A percentile compares a stretch with the other conserved stretches of the same genome.
These are phyloP conservation scores for Entelurus aequoreus DNA, from an alignment of 2,113 vertebrate species.

Conservation along the genomic window DNA sequence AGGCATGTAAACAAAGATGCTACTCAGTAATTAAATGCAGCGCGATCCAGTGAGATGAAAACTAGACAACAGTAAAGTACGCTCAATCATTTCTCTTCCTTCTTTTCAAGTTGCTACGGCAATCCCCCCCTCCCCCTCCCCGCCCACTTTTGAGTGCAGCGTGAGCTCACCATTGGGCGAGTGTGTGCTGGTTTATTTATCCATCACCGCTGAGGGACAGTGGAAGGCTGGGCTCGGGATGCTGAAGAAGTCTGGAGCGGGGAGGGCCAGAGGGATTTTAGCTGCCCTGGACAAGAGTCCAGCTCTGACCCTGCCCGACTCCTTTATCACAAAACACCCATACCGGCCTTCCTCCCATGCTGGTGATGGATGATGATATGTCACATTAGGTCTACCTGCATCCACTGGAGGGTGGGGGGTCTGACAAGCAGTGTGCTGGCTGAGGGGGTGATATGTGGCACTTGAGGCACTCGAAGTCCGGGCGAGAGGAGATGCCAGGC, in stretches of 20 bases:
- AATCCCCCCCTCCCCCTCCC: neutral
- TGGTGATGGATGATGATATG: conserved; percentile 67
- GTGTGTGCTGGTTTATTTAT: conserved; percentile 65
- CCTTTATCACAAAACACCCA: conserved; percentile 36
- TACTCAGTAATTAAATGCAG: conserved; percentile 58
- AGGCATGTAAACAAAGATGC: conserved; percentile 68
- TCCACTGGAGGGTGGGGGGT: conserved; percentile 35
- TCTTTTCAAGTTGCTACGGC: conserved; percentile 17
- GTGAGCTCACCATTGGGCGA: conserved; percentile 45
- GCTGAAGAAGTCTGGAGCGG: conserved; percentile 41
- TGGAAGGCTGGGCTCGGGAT: conserved; percentile 36
- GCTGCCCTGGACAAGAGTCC: conserved; percentile 73
- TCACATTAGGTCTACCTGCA: conserved; percentile 63
- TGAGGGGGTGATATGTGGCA: conserved; percentile 63
- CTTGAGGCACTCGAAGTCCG: conserved; percentile 50
- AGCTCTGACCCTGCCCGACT: conserved; percentile 50
- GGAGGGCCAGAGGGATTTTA: conserved; percentile 66
- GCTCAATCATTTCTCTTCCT: conserved; percentile 49
- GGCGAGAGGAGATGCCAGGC: conserved; percentile 34
- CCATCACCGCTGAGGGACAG: conserved; percentile 47
- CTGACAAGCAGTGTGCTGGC: conserved; percentile 58
- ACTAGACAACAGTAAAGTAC: conserved; percentile 51
- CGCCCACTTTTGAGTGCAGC: conserved; percentile 44
- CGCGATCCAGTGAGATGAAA: conserved; percentile 62
- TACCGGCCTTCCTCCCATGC: conserved; percentile 42